These are phyloP conservation scores for Alfaro cultratus DNA, from an alignment of 2,797 vertebrate species.

Conservation along the genomic window DNA sequence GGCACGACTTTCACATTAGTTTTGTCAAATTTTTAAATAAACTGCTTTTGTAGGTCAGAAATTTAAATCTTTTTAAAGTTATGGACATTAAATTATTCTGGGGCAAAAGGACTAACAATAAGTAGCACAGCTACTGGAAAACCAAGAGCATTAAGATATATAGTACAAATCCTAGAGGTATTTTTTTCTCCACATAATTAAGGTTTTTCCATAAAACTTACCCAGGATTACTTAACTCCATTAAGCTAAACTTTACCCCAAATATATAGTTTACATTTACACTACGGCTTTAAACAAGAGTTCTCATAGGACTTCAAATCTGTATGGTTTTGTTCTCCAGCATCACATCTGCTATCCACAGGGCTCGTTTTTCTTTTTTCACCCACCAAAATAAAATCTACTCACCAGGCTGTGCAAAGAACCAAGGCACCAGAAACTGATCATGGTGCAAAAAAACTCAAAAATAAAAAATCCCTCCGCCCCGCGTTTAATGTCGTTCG, in stretches of 20 bases:
- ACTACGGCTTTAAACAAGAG: not conserved
- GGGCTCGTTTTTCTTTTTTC: not conserved
- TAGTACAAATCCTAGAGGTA: not conserved
- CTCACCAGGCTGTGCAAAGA: not conserved
- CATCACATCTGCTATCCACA: not conserved
- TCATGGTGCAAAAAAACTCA: not conserved
- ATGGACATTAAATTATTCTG: not conserved
- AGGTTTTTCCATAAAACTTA: not conserved
- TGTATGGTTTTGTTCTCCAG: not conserved
- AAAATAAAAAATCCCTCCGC: not conserved
- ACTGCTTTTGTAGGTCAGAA: not conserved
- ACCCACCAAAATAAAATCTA: conserved; percentile 5
- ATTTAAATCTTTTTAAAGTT: not conserved
- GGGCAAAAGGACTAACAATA: not conserved
- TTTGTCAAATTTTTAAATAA: not conserved
- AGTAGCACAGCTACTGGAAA: not conserved
- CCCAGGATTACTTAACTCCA: not conserved
- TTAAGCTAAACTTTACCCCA: not conserved
- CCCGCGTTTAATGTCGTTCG: no score
- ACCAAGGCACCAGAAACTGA: not conserved
- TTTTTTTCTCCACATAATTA: not conserved
- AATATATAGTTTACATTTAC: not conserved
- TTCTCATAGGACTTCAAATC: not conserved
- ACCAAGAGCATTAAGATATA: not conserved
- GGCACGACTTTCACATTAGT: not conserved